A percentile compares a stretch with the other conserved stretches of the same genome.
Conservation (phyloP, 2,113 vertebrate species). For the Pteronura brasiliensis region DNA sequence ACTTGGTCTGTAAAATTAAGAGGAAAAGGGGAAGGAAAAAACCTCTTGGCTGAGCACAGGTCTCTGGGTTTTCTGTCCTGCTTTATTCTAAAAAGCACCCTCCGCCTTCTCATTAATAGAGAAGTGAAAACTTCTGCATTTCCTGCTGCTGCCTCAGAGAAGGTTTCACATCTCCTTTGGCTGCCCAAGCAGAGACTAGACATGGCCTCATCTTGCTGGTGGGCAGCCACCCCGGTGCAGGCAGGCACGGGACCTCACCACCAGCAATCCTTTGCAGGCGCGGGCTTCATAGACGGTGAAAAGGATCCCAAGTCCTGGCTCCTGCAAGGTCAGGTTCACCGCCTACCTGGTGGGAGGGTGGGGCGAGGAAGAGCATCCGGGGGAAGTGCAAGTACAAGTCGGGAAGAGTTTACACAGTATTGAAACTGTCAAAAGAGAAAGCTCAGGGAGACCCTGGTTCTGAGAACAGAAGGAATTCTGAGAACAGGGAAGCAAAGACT, state of each 20-base stretch:
- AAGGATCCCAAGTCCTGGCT: background rate
- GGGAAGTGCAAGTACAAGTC: background rate
- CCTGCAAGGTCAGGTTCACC: background rate
- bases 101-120: background rate
- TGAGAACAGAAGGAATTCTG: background rate
- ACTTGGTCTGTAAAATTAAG: background rate
- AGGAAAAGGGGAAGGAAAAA: background rate
- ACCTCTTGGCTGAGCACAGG: background rate
- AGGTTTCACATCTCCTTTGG: constrained; percentile 65
- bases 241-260: fast-evolving
- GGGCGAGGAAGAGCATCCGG: background rate
- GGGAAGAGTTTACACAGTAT: background rate
- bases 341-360: background rate
- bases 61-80: constrained; percentile 11
- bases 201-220: background rate
- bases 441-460: background rate
- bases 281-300: background rate
- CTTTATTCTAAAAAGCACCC: background rate
- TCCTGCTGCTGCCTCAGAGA: background rate
- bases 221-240: background rate
- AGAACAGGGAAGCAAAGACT: background rate
- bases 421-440: constrained; percentile 12
- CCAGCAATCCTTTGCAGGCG: fast-evolving
- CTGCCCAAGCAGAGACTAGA: background rate
- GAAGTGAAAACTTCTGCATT: constrained; percentile 57